phyloP scores from a whole-genome alignment of 2,113 vertebrate species.

The Platanista minor region DNA sequence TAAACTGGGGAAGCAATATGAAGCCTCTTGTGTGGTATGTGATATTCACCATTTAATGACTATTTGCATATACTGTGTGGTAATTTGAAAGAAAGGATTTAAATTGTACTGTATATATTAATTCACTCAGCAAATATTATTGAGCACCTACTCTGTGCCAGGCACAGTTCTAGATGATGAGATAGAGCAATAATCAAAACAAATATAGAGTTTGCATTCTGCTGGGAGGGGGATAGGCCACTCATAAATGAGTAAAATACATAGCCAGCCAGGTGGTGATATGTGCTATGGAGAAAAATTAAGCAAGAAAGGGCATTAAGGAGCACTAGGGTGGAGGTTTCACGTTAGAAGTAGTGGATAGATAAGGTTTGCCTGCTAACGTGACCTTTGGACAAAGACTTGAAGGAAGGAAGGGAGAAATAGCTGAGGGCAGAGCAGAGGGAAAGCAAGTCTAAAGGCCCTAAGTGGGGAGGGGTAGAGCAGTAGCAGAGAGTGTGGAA shows the following conservation, averaged over 20 bases:
- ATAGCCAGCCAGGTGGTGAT: neutral
- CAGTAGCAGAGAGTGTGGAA: neutral
- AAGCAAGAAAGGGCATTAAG: neutral
- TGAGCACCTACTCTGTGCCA: neutral
- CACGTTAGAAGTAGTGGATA: neutral
- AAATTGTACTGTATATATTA: neutral
- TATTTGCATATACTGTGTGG: constrained; percentile 19
- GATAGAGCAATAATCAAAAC: neutral
- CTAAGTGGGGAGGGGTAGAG: neutral
- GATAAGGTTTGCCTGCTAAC: neutral
- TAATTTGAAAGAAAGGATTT: neutral
- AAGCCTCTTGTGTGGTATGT: constrained; percentile 99
- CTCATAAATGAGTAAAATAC: neutral
- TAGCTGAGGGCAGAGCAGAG: neutral
- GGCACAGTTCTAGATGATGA: neutral
- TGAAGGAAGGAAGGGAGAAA: neutral
- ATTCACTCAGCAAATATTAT: constrained; percentile 4
- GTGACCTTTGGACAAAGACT: neutral
- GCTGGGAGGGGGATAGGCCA: neutral
- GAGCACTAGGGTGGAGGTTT: neutral
- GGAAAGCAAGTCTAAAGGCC: neutral
- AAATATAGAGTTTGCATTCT: neutral
- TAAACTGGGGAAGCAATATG: constrained; percentile 99
- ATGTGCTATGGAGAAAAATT: neutral
- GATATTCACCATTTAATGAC: constrained; percentile 53